Evolutionary conservation across 2,797 vertebrate genomes (phyloP).

Genomic region (Chelon auratus): DNA sequence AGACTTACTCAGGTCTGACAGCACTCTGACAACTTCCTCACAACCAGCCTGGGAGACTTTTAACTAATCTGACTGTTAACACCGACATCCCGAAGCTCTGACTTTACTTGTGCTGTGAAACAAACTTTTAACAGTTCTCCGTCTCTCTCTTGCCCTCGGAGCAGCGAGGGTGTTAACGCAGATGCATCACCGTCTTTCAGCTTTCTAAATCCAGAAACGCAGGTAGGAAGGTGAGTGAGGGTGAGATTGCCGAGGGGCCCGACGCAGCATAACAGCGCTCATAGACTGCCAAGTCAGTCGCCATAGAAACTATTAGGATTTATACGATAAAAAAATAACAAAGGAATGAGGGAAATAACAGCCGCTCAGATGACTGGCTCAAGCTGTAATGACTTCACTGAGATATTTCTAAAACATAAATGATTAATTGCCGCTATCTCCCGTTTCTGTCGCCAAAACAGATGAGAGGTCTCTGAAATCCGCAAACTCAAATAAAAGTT

Average conservation of each 20-base stretch:
- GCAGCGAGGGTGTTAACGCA: conserved; percentile 39
- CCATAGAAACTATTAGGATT: conserved; percentile 73
- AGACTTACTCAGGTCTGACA: conserved; percentile 9
- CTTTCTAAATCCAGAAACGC: conserved; percentile 65
- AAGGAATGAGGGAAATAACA: conserved; percentile 38
- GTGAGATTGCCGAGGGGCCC: conserved; percentile 59
- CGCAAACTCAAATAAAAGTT: conserved; percentile 18
- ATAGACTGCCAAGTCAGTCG: conserved; percentile 54
- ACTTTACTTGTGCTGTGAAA: conserved; percentile 14
- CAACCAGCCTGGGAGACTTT: conserved; percentile 13
- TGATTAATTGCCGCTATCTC: conserved; percentile 27
- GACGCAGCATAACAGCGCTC: conserved; percentile 54
- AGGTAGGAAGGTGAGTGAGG: conserved; percentile 63
- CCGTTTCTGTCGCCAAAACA: conserved; percentile 20
- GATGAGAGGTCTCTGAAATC: not conserved
- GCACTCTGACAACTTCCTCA: not conserved
- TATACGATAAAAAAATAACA: conserved; percentile 58
- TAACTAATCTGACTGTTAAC: conserved; percentile 31
- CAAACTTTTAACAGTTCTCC: conserved; percentile 40
- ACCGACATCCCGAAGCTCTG: conserved; percentile 7
- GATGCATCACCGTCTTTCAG: conserved; percentile 47
- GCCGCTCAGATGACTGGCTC: conserved; percentile 26
- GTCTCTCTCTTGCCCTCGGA: conserved; percentile 15
- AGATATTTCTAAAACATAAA: conserved; percentile 38
- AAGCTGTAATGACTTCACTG: conserved; percentile 31